Evolutionary conservation across 1,140 invertebrate genomes (phyloP).

Genomic region (Acromyrmex heyeri): DNA sequence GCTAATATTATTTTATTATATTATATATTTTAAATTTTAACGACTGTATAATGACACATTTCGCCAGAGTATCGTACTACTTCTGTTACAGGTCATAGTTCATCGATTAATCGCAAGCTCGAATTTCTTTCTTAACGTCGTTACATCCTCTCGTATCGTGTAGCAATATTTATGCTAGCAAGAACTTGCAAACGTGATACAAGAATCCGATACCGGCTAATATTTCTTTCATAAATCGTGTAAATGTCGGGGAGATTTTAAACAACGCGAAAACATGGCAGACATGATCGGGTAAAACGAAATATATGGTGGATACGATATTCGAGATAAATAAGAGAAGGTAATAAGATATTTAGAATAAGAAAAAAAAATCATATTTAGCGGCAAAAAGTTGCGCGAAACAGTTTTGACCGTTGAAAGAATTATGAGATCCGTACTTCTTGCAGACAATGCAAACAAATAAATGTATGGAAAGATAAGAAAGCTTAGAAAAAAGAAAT

Average conservation of each 20-base stretch:
- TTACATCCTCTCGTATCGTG: constrained; percentile 42
- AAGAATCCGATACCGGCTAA: constrained; percentile 69
- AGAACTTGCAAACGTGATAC: constrained; percentile 33
- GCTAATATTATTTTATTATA: background rate
- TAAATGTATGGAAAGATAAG: background rate
- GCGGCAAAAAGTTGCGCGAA: background rate
- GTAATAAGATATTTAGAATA: constrained; percentile 8
- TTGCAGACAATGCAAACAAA: background rate
- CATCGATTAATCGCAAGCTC: constrained; percentile 57
- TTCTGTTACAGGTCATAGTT: constrained; percentile 23
- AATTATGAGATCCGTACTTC: background rate
- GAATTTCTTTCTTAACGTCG: constrained; percentile 56
- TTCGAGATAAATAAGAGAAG: constrained; percentile 28
- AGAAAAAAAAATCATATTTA: constrained; percentile 18
- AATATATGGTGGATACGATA: constrained; percentile 23
- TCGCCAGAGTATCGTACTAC: background rate
- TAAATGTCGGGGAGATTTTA: constrained; percentile 57
- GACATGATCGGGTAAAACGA: constrained; percentile 22
- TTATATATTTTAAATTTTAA: background rate
- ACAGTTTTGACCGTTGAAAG: background rate
- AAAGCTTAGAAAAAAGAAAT: background rate
- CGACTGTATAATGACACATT: too few relatives aligned
- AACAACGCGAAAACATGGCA: constrained; percentile 54
- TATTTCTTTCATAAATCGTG: constrained; percentile 71
- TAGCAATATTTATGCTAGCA: constrained; percentile 50